A percentile compares a stretch with the other conserved stretches of the same genome.
Evolutionary conservation across 2,113 vertebrate species (phyloP).

Genomic region (Collichthys lucidus): DNA sequence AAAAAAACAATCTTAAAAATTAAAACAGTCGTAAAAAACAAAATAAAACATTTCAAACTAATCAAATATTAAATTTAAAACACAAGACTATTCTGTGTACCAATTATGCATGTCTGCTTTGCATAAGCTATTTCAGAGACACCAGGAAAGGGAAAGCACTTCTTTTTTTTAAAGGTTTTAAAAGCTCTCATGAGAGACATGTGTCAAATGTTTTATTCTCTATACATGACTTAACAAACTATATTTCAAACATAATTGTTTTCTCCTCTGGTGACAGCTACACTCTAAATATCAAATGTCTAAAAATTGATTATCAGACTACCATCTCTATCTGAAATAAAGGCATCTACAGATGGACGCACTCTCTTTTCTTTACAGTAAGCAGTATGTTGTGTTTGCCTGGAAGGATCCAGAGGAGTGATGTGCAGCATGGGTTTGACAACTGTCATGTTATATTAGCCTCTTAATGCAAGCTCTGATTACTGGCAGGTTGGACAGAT

Average conservation of each 20-base stretch:
- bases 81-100: too few species aligned
- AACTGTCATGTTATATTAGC: conserved; percentile 75
- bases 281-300: conserved; percentile 22
- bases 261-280: conserved; percentile 6
- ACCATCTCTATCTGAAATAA: background rate
- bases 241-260: background rate
- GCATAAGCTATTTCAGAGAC: background rate
- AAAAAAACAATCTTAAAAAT: too few species aligned
- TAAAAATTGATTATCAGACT: conserved; percentile 10
- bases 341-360: background rate
- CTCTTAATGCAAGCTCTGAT: conserved; percentile 49
- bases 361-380: background rate
- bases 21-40: too few species aligned
- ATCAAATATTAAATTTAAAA: too few species aligned
- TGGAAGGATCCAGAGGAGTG: conserved; percentile 47
- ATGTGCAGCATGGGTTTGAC: conserved; percentile 64
- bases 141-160: background rate
- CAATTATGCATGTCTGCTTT: too few species aligned
- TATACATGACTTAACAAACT: background rate
- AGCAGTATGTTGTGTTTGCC: conserved; percentile 41
- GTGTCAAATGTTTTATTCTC: background rate
- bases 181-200: background rate
- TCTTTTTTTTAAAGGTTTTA: background rate
- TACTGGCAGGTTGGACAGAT: conserved; percentile 65
- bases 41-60: too few species aligned